These are phyloP conservation scores for Rhinogobio ventralis DNA, from an alignment of 2,797 vertebrate genomes.

Conservation along the genomic window DNA sequence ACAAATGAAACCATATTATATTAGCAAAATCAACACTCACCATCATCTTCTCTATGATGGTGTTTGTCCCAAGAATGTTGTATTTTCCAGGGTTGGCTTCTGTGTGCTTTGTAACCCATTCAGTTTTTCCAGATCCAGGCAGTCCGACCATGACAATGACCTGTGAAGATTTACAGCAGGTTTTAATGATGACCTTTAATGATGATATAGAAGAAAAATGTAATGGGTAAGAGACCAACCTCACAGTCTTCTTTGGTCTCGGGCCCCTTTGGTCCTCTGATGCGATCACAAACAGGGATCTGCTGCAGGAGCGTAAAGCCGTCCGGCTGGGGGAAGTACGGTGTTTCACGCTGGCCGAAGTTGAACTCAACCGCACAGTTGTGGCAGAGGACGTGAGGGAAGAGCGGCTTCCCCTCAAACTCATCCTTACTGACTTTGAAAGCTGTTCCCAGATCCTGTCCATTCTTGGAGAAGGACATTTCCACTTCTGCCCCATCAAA, in stretches of 20 bases:
- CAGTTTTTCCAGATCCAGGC: constrained; percentile 95
- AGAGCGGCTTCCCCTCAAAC: constrained; percentile 84
- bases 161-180: constrained; percentile 67
- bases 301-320: constrained; percentile 93
- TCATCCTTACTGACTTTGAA: constrained; percentile 89
- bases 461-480: constrained; percentile 93
- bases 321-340: constrained; percentile 88
- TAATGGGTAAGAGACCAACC: constrained; percentile 68
- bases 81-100: constrained; percentile 96
- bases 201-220: neutral
- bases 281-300: constrained; percentile 84
- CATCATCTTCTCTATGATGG: constrained; percentile 99
- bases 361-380: constrained; percentile 99
- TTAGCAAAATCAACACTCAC: constrained; percentile 73
- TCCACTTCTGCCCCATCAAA: constrained; percentile 91
- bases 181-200: neutral
- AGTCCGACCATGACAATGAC: constrained; percentile 98
- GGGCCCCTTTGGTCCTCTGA: constrained; percentile 90
- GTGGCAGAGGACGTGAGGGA: constrained; percentile 96
- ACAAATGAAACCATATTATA: neutral
- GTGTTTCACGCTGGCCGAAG: constrained; percentile 94
- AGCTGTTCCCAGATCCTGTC: constrained; percentile 88
- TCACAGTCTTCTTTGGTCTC: constrained; percentile 96
- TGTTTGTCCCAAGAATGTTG: constrained; percentile 96
- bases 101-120: constrained; percentile 94